These are phyloP conservation scores for Crenichthys baileyi DNA, from an alignment of 2,797 vertebrate species.

Conservation along the genomic window DNA sequence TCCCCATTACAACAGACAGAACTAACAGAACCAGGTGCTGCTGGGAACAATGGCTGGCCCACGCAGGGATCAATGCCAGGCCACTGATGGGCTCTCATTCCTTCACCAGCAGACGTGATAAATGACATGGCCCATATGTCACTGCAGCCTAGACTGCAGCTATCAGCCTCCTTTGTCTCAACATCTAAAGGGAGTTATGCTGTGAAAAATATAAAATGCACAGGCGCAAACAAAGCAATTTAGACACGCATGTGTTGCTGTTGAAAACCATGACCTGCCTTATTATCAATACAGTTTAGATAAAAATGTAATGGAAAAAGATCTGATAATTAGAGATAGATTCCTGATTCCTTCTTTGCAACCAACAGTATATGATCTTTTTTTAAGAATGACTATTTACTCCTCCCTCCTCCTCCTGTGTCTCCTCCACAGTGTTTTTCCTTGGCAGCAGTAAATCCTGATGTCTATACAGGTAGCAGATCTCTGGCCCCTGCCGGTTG, in stretches of 20 bases:
- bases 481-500: slow-evolving; percentile 84
- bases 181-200: slow-evolving; percentile 69
- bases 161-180: slow-evolving; percentile 75
- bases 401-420: slow-evolving; percentile 20
- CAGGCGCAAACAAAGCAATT: slow-evolving; percentile 41
- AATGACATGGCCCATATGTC: slow-evolving; percentile 89
- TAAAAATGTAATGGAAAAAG: slow-evolving; percentile 37
- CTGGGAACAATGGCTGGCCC: slow-evolving; percentile 91
- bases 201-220: slow-evolving; percentile 57
- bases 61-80: slow-evolving; percentile 92
- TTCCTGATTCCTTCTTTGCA: slow-evolving; percentile 27
- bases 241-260: slow-evolving; percentile 29
- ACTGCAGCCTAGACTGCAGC: slow-evolving; percentile 85
- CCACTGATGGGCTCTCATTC: slow-evolving; percentile 95
- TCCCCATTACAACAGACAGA: slow-evolving; percentile 86
- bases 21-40: slow-evolving; percentile 84
- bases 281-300: slow-evolving; percentile 31
- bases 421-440: slow-evolving; percentile 30
- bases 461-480: slow-evolving; percentile 92
- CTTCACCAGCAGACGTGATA: slow-evolving; percentile 92
- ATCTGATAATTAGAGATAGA: slow-evolving; percentile 41
- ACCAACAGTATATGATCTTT: slow-evolving; percentile 32
- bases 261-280: slow-evolving; percentile 28
- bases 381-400: slow-evolving; percentile 15
- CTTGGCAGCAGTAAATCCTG: slow-evolving; percentile 84